A percentile compares a stretch with the other conserved stretches of the same genome.
Evolutionary conservation across 2,113 vertebrate genomes (phyloP).

Genomic region (Cryptotis parvus): DNA sequence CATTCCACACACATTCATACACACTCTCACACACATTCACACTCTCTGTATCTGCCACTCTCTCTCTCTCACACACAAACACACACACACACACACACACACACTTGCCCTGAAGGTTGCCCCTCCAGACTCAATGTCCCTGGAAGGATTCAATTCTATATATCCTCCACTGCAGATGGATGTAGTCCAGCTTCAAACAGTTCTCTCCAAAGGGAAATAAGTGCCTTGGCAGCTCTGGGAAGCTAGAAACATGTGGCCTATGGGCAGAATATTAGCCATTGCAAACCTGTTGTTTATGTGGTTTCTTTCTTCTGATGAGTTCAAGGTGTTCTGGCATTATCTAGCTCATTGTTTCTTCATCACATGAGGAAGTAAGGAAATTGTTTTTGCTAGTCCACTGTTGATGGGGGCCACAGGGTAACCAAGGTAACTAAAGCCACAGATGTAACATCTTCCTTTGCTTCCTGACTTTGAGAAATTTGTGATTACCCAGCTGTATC

Average conservation of each 20-base stretch:
- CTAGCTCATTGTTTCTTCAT: not conserved
- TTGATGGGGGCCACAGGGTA: not conserved
- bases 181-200: not conserved
- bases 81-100: too few relatives aligned
- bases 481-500: not conserved
- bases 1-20: too few relatives aligned
- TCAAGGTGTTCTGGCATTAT: not conserved
- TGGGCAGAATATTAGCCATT: not conserved
- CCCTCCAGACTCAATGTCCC: not conserved
- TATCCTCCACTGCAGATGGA: not conserved
- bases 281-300: not conserved
- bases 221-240: not conserved
- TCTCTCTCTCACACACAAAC: not conserved
- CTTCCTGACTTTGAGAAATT: not conserved
- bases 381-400: not conserved
- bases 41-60: too few relatives aligned
- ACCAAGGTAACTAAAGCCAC: not conserved
- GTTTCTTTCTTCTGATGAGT: constrained; percentile 1
- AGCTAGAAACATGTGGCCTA: not conserved
- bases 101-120: not conserved
- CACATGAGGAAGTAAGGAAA: not conserved
- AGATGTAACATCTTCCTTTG: not conserved
- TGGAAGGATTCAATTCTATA: not conserved
- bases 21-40: not conserved
- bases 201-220: not conserved